Percentiles rank a stretch among this genome's conserved stretches.
phyloP scores from a whole-genome alignment of 2,888 invertebrate genomes.

The Doris montereyensis region DNA sequence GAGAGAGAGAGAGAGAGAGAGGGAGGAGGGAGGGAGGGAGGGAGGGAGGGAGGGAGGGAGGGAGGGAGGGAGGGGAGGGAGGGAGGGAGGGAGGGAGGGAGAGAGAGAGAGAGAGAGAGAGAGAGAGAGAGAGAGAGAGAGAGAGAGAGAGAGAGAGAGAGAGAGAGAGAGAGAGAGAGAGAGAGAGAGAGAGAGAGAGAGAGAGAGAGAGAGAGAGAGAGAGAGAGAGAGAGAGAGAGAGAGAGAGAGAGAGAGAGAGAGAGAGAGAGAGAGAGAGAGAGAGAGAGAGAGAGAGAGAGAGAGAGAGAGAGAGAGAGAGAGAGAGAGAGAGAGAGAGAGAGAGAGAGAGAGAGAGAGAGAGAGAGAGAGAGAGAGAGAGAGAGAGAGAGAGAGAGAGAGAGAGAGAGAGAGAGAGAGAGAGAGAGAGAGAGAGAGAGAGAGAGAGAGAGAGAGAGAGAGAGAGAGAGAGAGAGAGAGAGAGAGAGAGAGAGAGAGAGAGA shows the following conservation, averaged over 20 bases:
- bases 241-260: neutral
- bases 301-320: neutral
- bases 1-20: constrained; percentile 3
- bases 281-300: neutral
- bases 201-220: neutral
- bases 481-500: too few relatives aligned
- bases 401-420: neutral
- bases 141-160: neutral
- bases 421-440: constrained; percentile 7
- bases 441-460: too few relatives aligned
- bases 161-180: constrained; percentile 8
- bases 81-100: neutral
- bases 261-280: neutral
- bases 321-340: neutral
- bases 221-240: neutral
- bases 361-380: neutral
- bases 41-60: neutral
- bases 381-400: neutral
- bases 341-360: constrained; percentile 1
- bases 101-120: neutral
- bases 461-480: too few relatives aligned
- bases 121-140: neutral
- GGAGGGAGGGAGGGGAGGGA: neutral
- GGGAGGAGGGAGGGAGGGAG: neutral
- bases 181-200: neutral